Conservation (phyloP, 2,113 vertebrate genomes). For the Tonatia bakeri region DNA sequence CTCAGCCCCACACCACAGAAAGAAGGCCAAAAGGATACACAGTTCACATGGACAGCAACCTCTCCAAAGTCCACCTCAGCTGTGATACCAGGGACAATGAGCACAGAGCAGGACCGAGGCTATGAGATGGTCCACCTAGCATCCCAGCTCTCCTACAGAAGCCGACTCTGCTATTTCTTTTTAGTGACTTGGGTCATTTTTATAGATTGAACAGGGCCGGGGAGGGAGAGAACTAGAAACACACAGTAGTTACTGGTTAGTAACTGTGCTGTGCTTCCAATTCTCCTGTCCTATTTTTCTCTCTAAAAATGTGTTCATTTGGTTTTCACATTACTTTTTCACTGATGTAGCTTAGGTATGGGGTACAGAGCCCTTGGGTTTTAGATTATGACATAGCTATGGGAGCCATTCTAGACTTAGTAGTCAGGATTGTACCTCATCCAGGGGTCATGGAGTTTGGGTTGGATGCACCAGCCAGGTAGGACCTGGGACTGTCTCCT, state of each 20-base stretch:
- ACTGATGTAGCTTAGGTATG: not conserved
- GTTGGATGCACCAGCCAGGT: accelerated
- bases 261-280: not conserved
- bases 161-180: not conserved
- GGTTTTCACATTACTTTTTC: not conserved
- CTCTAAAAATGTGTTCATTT: not conserved
- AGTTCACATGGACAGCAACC: not conserved
- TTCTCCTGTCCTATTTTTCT: not conserved
- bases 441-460: not conserved
- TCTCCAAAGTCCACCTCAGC: not conserved
- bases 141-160: too few species aligned
- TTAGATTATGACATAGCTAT: not conserved
- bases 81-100: not conserved
- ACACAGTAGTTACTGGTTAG: not conserved
- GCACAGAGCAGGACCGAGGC: not conserved
- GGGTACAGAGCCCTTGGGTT: not conserved
- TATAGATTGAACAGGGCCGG: not conserved
- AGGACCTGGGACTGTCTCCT: not conserved
- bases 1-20: not conserved
- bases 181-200: too few species aligned
- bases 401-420: too few species aligned
- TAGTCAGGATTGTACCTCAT: not conserved
- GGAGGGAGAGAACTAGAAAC: not conserved
- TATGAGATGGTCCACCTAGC: not conserved
- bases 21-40: not conserved